Conservation (phyloP, 2,888 invertebrate species). For the Linnaemya tessellans region DNA sequence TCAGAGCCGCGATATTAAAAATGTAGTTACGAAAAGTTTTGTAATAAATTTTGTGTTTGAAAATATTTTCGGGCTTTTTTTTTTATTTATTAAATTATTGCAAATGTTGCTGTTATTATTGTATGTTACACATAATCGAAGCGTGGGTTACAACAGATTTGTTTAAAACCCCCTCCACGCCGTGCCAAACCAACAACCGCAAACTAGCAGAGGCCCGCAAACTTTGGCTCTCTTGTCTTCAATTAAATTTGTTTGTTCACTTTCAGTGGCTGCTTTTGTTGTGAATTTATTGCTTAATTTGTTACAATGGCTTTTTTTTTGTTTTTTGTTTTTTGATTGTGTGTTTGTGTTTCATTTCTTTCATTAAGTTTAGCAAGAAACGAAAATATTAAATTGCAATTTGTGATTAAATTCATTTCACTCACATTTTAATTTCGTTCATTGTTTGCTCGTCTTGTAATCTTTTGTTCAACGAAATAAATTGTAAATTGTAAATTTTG, state of each 20-base stretch:
- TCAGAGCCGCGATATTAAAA: not conserved
- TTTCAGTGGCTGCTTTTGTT: not conserved
- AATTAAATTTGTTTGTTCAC: slow-evolving; percentile 29
- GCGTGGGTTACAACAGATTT: slow-evolving; percentile 67
- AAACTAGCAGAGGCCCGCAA: slow-evolving; percentile 28
- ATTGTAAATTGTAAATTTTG: slow-evolving; percentile 40
- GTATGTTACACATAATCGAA: slow-evolving; percentile 62
- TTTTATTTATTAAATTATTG: slow-evolving; percentile 8
- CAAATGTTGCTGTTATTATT: slow-evolving; percentile 4
- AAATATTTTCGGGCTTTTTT: slow-evolving; percentile 36
- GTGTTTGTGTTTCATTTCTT: not conserved
- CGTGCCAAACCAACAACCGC: slow-evolving; percentile 2
- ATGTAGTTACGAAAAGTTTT: slow-evolving; percentile 35
- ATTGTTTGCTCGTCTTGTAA: slow-evolving; percentile 11
- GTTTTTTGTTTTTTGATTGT: slow-evolving; percentile 10
- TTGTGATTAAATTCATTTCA: slow-evolving; percentile 53
- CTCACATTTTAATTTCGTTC: not conserved
- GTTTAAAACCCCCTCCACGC: slow-evolving; percentile 6
- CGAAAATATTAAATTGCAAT: slow-evolving; percentile 49
- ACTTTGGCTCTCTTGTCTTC: slow-evolving; percentile 22
- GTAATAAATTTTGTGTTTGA: slow-evolving; percentile 56
- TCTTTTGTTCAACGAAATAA: not conserved
- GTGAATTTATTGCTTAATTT: slow-evolving; percentile 49
- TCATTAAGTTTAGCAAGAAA: slow-evolving; percentile 20
- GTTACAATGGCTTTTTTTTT: slow-evolving; percentile 22